Percentiles rank a stretch among this genome's conserved stretches.
These are phyloP conservation scores for Cardinalis cardinalis DNA, from an alignment of 2,113 vertebrate species.

Conservation along the genomic window DNA sequence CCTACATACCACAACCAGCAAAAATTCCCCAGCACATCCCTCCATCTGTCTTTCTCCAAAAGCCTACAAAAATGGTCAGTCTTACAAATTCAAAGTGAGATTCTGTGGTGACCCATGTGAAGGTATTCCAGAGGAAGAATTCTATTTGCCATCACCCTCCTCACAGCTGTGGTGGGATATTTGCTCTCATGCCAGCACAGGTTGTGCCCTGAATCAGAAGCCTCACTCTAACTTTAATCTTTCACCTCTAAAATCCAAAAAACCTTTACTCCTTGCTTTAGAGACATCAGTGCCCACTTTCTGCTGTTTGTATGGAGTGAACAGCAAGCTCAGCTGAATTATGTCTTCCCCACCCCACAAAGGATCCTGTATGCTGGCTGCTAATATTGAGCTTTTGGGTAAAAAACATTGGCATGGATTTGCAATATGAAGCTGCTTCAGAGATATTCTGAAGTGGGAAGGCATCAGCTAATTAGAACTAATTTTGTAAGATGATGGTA, in stretches of 20 bases:
- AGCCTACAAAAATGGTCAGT: neutral
- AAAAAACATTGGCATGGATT: neutral
- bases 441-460: neutral
- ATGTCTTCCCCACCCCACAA: neutral
- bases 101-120: neutral
- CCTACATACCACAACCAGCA: rapidly evolving
- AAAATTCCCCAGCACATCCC: neutral
- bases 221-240: neutral
- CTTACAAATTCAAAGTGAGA: neutral
- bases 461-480: neutral
- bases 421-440: neutral
- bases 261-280: neutral
- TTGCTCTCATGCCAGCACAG: neutral
- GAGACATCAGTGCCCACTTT: neutral
- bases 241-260: neutral
- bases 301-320: neutral
- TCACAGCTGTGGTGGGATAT: neutral
- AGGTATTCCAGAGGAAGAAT: neutral
- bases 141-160: neutral
- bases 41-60: neutral
- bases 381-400: neutral
- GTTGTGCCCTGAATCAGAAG: neutral
- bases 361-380: neutral
- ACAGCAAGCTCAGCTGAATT: neutral
- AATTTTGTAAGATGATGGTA: neutral